Evolutionary conservation across 2,113 vertebrate species (phyloP), one percentile per base, ranked within the genome.

Genomic region (Coturnix japonica): DNA sequence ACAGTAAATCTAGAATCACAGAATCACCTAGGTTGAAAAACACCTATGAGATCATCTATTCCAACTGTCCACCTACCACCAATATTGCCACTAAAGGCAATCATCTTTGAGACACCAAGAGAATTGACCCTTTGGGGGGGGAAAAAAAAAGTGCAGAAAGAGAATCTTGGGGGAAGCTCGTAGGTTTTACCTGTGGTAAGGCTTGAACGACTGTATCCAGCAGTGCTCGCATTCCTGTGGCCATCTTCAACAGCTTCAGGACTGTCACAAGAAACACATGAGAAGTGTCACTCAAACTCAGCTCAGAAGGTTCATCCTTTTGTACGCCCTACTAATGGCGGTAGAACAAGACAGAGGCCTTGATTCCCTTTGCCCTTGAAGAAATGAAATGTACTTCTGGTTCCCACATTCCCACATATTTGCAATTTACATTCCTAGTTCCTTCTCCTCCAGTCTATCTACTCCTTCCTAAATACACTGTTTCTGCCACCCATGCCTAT

Each of bases 171-270:
- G 43, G n/a, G 51, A 10, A 92, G 43, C 31, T 71, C 39, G 16
- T 61, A 65, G 88, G 33, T 77, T 95, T 97, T 97, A 99, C 98
- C 98, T 99, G 98, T 26, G 98, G 98, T 73, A 99, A 94, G 23
- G 98, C 98, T 94, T 99, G 98, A 57, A 99, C 98, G 71, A 99
- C 98, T 0, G 98, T 98, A 94, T 98, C 98, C 97, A 99, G 96
- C 94, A 98, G 96, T 0, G 98, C 98, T 85, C 98, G 96, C 98
- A 98, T 99, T 7, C 98, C 98, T 1, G 98, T 98, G 80, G 98
- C 98, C 98, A 98, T 98, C 97, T 98, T 98, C 97, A 99, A 79
- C 63, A 99, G 96, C 96, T 99, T 99, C 95, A 99, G 95, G 86
- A 99, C 98, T 99, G 97, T 9, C 85, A 95, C 44, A 28, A 89